Conservation (phyloP, 2,888 invertebrate genomes). For the Tenthredo amoena region DNA sequence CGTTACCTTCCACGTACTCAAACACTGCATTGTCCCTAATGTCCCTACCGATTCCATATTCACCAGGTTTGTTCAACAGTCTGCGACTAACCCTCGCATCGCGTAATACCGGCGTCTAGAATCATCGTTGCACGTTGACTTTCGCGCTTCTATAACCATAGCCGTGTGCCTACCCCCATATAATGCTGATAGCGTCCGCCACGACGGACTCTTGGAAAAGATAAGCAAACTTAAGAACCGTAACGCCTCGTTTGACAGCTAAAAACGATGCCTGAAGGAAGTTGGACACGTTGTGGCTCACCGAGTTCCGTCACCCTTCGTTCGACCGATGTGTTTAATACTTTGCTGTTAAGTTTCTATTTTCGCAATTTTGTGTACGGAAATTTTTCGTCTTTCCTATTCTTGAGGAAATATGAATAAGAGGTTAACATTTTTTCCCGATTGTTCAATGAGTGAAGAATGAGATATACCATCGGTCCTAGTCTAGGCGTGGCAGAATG, state of each 20-base stretch:
- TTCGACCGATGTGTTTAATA: background rate
- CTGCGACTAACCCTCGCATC: conserved; percentile 8
- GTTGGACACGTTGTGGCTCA: background rate
- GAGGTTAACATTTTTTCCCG: background rate
- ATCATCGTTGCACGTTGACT: background rate
- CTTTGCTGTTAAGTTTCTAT: background rate
- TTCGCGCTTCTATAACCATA: background rate
- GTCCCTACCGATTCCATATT: background rate
- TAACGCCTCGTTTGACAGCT: background rate
- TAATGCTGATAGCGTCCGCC: background rate
- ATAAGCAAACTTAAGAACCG: conserved; percentile 21
- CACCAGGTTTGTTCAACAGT: background rate
- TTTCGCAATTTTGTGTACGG: background rate
- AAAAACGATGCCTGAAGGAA: conserved; percentile 6
- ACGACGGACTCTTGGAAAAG: conserved; percentile 14
- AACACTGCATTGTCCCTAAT: background rate
- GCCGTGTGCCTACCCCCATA: background rate
- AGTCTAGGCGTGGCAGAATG: conserved; percentile 23
- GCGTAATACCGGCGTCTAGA: background rate
- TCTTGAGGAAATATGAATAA: background rate
- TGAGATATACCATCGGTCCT: background rate
- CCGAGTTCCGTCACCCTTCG: background rate
- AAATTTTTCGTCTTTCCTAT: background rate
- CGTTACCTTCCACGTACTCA: background rate
- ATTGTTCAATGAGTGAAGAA: background rate